Percentiles rank a stretch among this genome's conserved stretches.
These are phyloP conservation scores for Thelaira solivaga DNA, from an alignment of 2,888 invertebrate genomes.

Conservation along the genomic window DNA sequence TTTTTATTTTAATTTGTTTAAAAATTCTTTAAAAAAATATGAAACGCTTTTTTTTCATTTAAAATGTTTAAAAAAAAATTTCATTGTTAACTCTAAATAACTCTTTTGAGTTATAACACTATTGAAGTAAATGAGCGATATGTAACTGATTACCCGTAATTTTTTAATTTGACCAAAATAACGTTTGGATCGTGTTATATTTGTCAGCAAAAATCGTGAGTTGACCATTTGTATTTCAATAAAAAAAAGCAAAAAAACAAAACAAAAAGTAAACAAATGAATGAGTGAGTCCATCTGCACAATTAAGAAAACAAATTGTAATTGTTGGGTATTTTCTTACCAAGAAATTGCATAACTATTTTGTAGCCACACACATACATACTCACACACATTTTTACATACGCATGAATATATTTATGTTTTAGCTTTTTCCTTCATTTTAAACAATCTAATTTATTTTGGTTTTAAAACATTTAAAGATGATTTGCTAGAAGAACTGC, in stretches of 20 bases:
- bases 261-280: too few relatives aligned
- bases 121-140: not conserved
- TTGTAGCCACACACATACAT: not conserved
- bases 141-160: not conserved
- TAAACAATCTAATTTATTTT: too few relatives aligned
- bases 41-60: too few relatives aligned
- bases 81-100: too few relatives aligned
- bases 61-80: too few relatives aligned
- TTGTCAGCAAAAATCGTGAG: slow-evolving; percentile 45
- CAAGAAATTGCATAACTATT: slow-evolving; percentile 35
- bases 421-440: slow-evolving; percentile 1
- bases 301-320: not conserved
- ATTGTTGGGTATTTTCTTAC: slow-evolving; percentile 38
- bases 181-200: not conserved
- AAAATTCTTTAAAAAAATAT: too few relatives aligned
- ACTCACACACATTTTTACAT: too few relatives aligned
- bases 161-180: not conserved
- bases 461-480: too few relatives aligned
- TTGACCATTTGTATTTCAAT: slow-evolving; percentile 47
- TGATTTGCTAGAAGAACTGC: too few relatives aligned
- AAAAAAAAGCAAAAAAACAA: not conserved
- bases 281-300: slow-evolving; percentile 21
- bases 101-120: too few relatives aligned
- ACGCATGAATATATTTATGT: not conserved
- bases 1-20: too few relatives aligned